Conservation (phyloP, 53 echinoderm and acorn worm genomes). For the Zoroaster sp. region DNA sequence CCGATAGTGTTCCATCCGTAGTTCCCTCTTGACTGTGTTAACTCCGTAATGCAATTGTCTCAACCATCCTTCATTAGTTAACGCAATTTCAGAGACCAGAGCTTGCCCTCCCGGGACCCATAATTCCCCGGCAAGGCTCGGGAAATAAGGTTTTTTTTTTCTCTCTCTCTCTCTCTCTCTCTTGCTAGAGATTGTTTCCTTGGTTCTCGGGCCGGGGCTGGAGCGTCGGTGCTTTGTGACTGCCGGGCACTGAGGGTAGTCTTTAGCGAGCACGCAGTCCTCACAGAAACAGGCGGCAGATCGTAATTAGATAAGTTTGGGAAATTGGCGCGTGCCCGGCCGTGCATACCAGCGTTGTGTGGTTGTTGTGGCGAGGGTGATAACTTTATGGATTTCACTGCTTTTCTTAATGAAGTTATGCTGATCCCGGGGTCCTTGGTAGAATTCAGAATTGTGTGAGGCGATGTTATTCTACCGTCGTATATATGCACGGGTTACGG, state of each 20-base stretch:
- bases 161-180: background rate
- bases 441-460: background rate
- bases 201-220: background rate
- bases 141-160: background rate
- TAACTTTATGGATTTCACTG: background rate
- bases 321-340: background rate
- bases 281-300: background rate
- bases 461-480: background rate
- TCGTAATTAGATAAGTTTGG: background rate
- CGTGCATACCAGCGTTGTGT: background rate
- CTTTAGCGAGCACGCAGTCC: background rate
- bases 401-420: background rate
- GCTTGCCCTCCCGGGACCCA: background rate
- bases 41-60: slow-evolving; percentile 45
- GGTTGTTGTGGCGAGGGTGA: background rate
- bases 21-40: background rate
- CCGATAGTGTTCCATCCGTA: background rate
- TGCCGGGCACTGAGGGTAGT: background rate
- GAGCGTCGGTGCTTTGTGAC: background rate
- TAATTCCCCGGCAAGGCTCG: background rate
- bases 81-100: slow-evolving; percentile 22
- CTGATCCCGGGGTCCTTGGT: background rate
- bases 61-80: slow-evolving; percentile 24
- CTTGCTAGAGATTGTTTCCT: background rate
- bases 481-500: background rate